These are phyloP conservation scores for Fragum fragum DNA, from an alignment of 2,888 invertebrate genomes.

Conservation along the genomic window DNA sequence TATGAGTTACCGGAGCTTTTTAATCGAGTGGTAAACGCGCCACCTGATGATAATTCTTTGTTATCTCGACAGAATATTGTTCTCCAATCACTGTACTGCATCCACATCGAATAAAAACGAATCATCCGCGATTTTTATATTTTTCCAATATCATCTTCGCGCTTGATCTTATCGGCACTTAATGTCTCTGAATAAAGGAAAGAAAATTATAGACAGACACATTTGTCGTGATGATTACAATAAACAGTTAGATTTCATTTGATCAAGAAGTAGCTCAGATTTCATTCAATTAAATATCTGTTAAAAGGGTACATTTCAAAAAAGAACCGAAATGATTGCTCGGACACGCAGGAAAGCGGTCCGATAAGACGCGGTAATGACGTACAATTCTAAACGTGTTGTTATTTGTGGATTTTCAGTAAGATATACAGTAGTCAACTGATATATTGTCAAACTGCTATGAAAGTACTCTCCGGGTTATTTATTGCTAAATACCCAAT, in stretches of 20 bases:
- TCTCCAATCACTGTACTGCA: background rate
- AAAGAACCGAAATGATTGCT: background rate
- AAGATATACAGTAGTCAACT: no score
- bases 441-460: no score
- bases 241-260: background rate
- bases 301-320: background rate
- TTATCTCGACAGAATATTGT: background rate
- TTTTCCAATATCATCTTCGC: background rate
- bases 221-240: background rate
- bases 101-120: background rate
- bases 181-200: background rate
- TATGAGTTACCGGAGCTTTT: background rate
- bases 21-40: conserved; percentile 6
- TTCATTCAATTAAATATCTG: background rate
- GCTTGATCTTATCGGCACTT: background rate
- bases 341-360: no score
- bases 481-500: no score
- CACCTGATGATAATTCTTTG: background rate
- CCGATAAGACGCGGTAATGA: no score
- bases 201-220: background rate
- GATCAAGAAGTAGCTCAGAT: background rate
- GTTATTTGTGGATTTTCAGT: no score
- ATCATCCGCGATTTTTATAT: background rate
- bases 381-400: no score
- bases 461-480: no score